Evolutionary conservation across 2,888 invertebrate species (phyloP), one percentile per base, ranked within the genome.

Genomic region (Pandemis heparana): DNA sequence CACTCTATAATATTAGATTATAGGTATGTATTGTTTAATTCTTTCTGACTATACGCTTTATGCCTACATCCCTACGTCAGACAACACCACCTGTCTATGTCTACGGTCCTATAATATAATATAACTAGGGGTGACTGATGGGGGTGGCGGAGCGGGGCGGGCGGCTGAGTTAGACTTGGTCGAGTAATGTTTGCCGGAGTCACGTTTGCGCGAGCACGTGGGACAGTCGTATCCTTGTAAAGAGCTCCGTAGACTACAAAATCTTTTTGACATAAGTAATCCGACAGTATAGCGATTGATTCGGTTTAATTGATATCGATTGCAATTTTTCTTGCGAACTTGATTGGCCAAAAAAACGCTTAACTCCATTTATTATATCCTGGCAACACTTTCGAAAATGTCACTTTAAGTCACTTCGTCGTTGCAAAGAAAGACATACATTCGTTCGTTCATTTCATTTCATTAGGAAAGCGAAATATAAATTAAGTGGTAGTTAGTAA

Each of bases 161-260:
- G 41, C 43, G 63, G 63, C 18, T 7, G 53, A 70, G 48, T 48
- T 59, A 67, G 71, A 71, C 43, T 60, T 32, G 72, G 48, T 65
- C 43, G 73, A 48, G 51, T 48, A 64, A 48, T 48, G 32, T 69
- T 69, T 51, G 67, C 14, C 64, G 75, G 75, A 76, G 75, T 76
- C 71, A 66, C 65, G 71, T 76, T 76, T 60, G 69, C 53, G 75
- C 66, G 48, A 62, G 71, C 75, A 70, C 61, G 48, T 69, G 59
- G 38, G 67, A 8, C 38, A 70, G 76, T 75, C 76, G 76, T 48
- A 46, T 72, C 23, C 32, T 43, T 43, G 43, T 10, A 39, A 75
- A 38, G n/a, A 68, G 38, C 14, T 66, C 16, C 53, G 4, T 8
- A 16, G 8, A 5, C 39, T 48, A 60, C 18, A 12, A 38, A 12